phyloP scores from a whole-genome alignment of 2,113 vertebrate species.

The Psettodes erumei region DNA sequence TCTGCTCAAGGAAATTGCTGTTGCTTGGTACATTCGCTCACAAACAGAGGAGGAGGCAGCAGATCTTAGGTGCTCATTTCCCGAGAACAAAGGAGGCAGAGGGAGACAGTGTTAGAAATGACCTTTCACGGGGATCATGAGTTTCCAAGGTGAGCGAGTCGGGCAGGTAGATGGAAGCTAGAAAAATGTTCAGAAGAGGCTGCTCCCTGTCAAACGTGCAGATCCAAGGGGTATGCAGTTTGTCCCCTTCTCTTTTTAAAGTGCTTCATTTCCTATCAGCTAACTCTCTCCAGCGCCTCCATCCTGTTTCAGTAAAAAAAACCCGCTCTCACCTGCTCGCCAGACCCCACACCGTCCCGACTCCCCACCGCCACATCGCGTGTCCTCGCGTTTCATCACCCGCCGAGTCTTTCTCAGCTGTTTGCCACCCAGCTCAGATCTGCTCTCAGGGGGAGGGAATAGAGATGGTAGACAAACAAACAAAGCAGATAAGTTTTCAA shows the following conservation, averaged over 20 bases:
- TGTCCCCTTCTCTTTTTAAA: not conserved
- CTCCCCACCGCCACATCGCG: constrained; percentile 26
- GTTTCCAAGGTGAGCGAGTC: constrained; percentile 22
- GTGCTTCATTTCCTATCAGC: constrained; percentile 12
- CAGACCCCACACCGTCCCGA: constrained; percentile 27
- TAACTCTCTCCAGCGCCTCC: not conserved
- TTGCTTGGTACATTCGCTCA: constrained; percentile 55
- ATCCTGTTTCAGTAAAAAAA: constrained; percentile 17
- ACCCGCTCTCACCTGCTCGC: constrained; percentile 12
- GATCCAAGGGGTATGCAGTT: not conserved
- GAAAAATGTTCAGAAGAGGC: constrained; percentile 7
- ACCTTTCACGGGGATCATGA: constrained; percentile 1
- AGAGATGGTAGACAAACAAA: constrained; percentile 60
- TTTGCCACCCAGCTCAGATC: constrained; percentile 55
- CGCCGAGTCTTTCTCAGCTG: constrained; percentile 29
- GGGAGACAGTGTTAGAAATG: constrained; percentile 3
- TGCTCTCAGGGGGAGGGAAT: constrained; percentile 31
- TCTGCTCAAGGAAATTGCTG: constrained; percentile 65
- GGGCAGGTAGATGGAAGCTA: constrained; percentile 8
- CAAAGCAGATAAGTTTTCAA: constrained; percentile 51
- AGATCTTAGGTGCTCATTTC: constrained; percentile 49
- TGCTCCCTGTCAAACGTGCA: constrained; percentile 19
- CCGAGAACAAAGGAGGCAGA: constrained; percentile 53
- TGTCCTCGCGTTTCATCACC: constrained; percentile 70
- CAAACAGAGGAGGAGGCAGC: constrained; percentile 59